Evolutionary conservation across 2,888 invertebrate species (phyloP), one percentile per base, ranked within the genome.

Genomic region (Spisula subtruncata): DNA sequence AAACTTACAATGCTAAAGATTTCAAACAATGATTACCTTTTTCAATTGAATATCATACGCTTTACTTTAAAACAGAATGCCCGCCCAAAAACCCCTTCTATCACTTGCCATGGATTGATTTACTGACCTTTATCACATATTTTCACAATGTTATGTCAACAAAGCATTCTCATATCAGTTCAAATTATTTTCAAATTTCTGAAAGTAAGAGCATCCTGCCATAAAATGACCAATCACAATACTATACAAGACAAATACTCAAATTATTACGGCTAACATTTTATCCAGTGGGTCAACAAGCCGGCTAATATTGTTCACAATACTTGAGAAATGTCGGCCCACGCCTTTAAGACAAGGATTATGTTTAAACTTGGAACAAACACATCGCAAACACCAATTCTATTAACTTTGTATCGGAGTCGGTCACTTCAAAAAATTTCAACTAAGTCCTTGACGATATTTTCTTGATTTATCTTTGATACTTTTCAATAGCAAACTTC

Each of bases 281-380:
- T 85, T 85, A 85, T 85, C 85, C 85, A 35, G 79, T 56, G 35
- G 56, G 85, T 80, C 79, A 85, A 85, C 85, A 85, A 56, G 35
- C 56, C 12, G 6, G 56, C 80, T 85, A 85, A 84, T 85, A 85
- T 79, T 80, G 80, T 41, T n/a, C 35, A 85, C 10, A 56, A 80
- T 41, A 85, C 85, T 85, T 80, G 79, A 85, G 81, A 79, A 85
- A 85, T 56, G 32, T 85, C 80, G 56, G 80, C 80, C 85, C 60
- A 80, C 80, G 80, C 85, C 80, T 79, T 79, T 85, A 80, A 54
- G 84, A 75, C 60, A 29, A 32, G 75, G 75, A 71, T 84, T 84
- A 84, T 51, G 35, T 80, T 66, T 85, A 80, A 85, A 79, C 80
- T 60, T 80, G 46, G 71, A 35, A 54, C 85, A 85, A 85, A 85